Base-by-base conservation (phyloP, 2,888 invertebrate species). In the Ariolimax columbianus region DNA sequence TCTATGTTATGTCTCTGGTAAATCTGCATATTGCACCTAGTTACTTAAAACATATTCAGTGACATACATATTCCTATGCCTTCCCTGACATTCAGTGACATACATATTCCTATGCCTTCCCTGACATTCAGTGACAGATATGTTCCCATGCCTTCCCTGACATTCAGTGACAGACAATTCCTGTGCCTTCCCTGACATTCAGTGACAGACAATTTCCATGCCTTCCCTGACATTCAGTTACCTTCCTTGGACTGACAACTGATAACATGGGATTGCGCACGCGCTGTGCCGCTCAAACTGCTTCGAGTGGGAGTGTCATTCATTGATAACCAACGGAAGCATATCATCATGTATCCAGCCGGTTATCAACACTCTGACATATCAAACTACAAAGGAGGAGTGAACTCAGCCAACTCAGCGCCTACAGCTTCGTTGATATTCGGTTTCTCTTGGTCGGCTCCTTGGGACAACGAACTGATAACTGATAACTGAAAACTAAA, bases 381-480 rank as follows among this genome's bases (percentile, higher is more conserved):
- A 36, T 66, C 38, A 66, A 4, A 66, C 17, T 70, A 70, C 70
- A 70, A 47, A 81, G 26, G 30, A 51, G 33, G 43, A 33, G 7
- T 23, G 43, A 43, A 70, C 17, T n/a, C 7, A 68, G 0, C 1
- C 17, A 51, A 43, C 23, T 26, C 19, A 19, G 30, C 43, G 9
- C 33, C 66, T 43, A 43, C 26, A 63, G 47, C 68, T 79, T 79
- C 66, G 33, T 66, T 66, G 68, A 68, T 79, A 79, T 68, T 79
- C 43, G 66, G 79, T 68, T 79, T 79, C 79, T 30, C 19, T 3
- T 7, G 17, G 7, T 23, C 33, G 17, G n/a, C 79, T 33, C 30
- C 19, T 33, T n/a, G 30, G 43, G 79, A 79, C n/a, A 4, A 66
- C n/a, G 1, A 66, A 23, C 26, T 43, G 68, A 68, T 79, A 79